Evolutionary conservation across 2,113 vertebrate genomes (phyloP), one percentile per base, ranked within the genome.

Genomic region (Meriones unguiculatus): DNA sequence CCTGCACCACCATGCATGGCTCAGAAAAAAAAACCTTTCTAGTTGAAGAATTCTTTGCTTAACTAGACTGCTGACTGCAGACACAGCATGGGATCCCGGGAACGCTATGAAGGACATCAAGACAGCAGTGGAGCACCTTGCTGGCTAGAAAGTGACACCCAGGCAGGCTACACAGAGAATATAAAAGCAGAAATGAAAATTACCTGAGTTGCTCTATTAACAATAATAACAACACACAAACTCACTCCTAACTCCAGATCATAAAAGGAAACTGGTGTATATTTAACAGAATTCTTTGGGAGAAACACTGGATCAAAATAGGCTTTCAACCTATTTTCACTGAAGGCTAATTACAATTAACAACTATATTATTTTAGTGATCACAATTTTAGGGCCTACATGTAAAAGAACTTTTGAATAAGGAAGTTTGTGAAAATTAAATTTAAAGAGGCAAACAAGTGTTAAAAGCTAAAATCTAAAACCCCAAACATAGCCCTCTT

Each of bases 191-290:
- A 95, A 92, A 73, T 87, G 93, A 87, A 93, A 97, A 88, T 95
- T 67, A 97, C 97, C 97, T 95, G 96, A 98, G 97, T 94, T 97
- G 72, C 97, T 95, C 94, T 95, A 95, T 54, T 81, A 95, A 75
- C 82, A 96, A 94, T 62, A 57, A 57, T 46, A 46, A 46, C 46
- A 92, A 20, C 86, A 70, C 80, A 92, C 7, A 92, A 89, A 92
- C 78, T 91, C 50, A 95, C 54, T 90, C 78, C 92, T 81, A 89
- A 91, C 22, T 86, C 69, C 38, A 92, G 59, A 41, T 65, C 84
- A 82, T 57, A 57, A 28, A 90, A 97, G 86, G 30, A 69, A 93
- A 88, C 54, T 73, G 80, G 87, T 85, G 12, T 32, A 35, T 70
- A 22, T 90, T 64, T 35, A 89, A 87, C 54, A 38, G 76, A 92